Conservation (phyloP, 2,888 invertebrate species). For the Cyrtodaria siliqua region DNA sequence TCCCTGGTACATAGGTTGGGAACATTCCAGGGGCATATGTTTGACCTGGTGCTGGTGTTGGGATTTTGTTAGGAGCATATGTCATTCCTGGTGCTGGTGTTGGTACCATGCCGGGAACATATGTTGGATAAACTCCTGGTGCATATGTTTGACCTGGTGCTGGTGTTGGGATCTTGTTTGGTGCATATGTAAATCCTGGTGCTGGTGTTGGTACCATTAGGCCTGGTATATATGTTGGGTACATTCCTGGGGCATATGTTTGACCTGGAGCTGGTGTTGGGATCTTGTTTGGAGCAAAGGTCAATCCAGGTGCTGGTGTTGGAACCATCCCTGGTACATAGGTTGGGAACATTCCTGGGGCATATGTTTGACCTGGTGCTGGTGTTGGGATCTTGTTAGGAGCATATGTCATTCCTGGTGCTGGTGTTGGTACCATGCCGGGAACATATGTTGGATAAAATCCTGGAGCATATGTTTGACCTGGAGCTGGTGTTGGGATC, state of each 20-base stretch:
- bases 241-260: constrained; percentile 58
- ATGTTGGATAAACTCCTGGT: constrained; percentile 66
- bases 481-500: constrained; percentile 47
- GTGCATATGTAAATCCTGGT: constrained; percentile 60
- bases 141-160: constrained; percentile 64
- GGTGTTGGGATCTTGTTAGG: no score
- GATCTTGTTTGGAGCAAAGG: constrained; percentile 66
- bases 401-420: constrained; percentile 68
- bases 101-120: constrained; percentile 63
- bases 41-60: constrained; percentile 65
- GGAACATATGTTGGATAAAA: constrained; percentile 61
- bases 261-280: constrained; percentile 59
- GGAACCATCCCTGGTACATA: constrained; percentile 54
- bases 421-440: constrained; percentile 57
- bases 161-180: constrained; percentile 63
- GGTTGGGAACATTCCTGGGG: constrained; percentile 62
- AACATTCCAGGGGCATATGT: constrained; percentile 62
- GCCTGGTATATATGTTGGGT: constrained; percentile 62
- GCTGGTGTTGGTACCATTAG: constrained; percentile 59
- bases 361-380: constrained; percentile 46
- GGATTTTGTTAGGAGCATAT: constrained; percentile 57
- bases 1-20: constrained; percentile 65
- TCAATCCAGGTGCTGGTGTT: constrained; percentile 63
- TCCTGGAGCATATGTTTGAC: constrained; percentile 42
- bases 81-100: constrained; percentile 63